Base-by-base conservation (phyloP, 2,113 vertebrate genomes). In the Todiramphus saurophagus region DNA sequence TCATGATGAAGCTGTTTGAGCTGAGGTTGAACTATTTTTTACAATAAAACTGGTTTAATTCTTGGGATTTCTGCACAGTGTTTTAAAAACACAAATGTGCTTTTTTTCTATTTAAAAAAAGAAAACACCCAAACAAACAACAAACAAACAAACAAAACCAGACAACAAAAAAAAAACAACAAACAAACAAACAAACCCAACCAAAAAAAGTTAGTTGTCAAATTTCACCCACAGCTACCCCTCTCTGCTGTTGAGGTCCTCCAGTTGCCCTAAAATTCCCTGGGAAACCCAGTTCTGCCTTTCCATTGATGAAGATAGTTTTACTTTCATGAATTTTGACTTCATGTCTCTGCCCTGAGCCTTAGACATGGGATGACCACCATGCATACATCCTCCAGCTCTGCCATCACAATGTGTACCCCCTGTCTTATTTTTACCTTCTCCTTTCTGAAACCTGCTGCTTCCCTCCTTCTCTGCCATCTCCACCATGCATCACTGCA, bases 161-260 rank as follows among this genome's bases (percentile, higher is more conserved):
- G 13, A 5, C 43, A 43, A 43, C 43, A 43, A 43, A 43, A 43
- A 43, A 43, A 43, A 15, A 16, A 6, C 43, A 46, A 46, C 19
- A 46, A 46, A 46, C 16, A 44, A 44, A 44, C 16, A 44, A 44
- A 44, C 44, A 46, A 46, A 46, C 17, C 44, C 44, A 46, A 18
- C 44, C 11, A 41, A 7, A 56, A n/a, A 0, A 14, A 16, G 2
- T 13, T 51, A 8, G 1, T 30, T 35, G 53, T 59, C 35, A 53
- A 8, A 39, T 88, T 83, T 86, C 10, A 15, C 8, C 41, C 27
- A 16, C 12, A 5, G 62, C 3, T 50, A 58, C 20, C 30, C 16
- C 5, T 35, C 19, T 69, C 2, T 5, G 16, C 1, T 1, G 1
- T 2, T 19, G 25, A 82, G 31, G 10, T 43, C 33, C 13, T 8